phyloP scores from a whole-genome alignment of 2,888 invertebrate genomes.

The Ceriagrion tenellum region DNA sequence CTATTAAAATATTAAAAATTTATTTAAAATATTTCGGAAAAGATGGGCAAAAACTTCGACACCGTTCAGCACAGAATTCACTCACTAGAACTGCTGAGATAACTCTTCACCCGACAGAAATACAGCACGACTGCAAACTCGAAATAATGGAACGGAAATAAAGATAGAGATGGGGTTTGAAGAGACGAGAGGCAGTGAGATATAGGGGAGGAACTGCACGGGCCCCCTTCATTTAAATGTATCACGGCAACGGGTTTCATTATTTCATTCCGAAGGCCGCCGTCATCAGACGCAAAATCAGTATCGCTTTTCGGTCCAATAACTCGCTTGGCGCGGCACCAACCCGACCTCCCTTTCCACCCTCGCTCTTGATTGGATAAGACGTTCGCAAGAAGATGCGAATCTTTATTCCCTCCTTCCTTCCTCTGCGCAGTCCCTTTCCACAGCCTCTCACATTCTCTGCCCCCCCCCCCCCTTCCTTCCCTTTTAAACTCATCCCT shows the following conservation, averaged over 20 bases:
- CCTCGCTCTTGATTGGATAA: conserved; percentile 41
- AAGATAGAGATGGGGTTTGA: neutral
- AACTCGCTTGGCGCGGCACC: conserved; percentile 53
- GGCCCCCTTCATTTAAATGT: neutral
- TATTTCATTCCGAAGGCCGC: conserved; percentile 41
- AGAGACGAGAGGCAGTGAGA: neutral
- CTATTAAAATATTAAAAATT: too few species aligned
- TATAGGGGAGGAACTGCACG: neutral
- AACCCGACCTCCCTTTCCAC: neutral
- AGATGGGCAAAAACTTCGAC: too few species aligned
- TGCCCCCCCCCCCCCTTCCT: neutral
- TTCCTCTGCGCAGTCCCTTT: neutral
- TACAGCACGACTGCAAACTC: neutral
- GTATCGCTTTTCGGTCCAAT: conserved; percentile 53
- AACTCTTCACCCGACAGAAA: neutral
- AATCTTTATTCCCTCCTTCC: conserved; percentile 24
- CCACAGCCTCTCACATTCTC: neutral
- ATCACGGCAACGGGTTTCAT: conserved; percentile 17
- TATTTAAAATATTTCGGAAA: too few species aligned
- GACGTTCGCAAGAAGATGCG: conserved; percentile 44
- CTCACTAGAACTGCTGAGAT: too few species aligned
- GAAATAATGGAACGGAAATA: neutral
- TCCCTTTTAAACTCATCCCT: neutral
- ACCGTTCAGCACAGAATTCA: too few species aligned
- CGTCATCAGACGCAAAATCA: conserved; percentile 51